Evolutionary conservation across 2,113 vertebrate species (phyloP).

Genomic region (Pseudois nayaur): DNA sequence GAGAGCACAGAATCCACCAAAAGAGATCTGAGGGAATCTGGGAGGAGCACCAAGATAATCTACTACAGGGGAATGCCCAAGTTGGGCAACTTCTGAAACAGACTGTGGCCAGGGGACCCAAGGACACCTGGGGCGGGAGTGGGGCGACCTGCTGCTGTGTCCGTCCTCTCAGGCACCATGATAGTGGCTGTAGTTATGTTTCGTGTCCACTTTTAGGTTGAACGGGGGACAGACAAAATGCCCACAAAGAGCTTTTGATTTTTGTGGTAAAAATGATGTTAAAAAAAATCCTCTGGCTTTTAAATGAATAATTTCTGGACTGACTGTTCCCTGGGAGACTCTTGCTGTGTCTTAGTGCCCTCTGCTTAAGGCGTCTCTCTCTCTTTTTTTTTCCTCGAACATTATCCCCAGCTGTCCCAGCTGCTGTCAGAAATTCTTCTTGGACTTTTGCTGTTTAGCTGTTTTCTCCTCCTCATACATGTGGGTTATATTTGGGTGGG

Average conservation of each 20-base stretch:
- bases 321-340: not conserved
- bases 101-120: not conserved
- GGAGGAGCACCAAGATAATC: not conserved
- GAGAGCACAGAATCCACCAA: not conserved
- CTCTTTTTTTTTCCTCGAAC: not conserved
- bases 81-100: not conserved
- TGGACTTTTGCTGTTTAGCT: not conserved
- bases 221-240: not conserved
- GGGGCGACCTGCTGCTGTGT: accelerated
- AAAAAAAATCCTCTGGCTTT: not conserved
- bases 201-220: not conserved
- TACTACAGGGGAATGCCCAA: not conserved
- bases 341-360: not conserved
- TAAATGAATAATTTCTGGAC: not conserved
- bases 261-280: not conserved
- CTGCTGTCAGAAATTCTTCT: not conserved
- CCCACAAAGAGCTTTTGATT: not conserved
- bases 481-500: not conserved
- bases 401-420: not conserved
- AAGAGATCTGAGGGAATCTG: not conserved
- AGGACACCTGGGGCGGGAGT: not conserved
- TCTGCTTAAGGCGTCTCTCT: not conserved
- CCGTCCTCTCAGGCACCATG: not conserved
- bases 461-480: not conserved
- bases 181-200: not conserved